A percentile compares a stretch with the other conserved stretches of the same genome.
Conservation (phyloP, 2,113 vertebrate species). For the Cnemophilus loriae region DNA sequence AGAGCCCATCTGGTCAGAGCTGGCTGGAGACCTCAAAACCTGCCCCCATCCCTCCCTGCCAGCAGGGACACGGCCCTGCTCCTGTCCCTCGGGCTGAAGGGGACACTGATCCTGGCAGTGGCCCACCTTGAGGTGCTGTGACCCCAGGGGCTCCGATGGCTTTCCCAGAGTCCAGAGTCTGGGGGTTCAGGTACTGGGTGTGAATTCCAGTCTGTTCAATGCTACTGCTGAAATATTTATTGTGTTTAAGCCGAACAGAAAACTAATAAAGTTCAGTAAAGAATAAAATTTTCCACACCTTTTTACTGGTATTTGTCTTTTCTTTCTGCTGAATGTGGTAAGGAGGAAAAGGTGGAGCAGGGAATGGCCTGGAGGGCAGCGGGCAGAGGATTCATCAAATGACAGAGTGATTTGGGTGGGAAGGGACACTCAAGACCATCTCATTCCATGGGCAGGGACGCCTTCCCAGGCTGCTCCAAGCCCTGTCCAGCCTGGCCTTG, state of each 20-base stretch:
- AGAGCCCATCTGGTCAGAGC: neutral
- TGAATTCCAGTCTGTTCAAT: slow-evolving; percentile 41
- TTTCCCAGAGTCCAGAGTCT: neutral
- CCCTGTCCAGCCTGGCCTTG: neutral
- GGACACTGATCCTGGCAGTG: neutral
- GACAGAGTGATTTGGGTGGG: neutral
- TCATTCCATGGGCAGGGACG: neutral
- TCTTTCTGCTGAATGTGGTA: neutral
- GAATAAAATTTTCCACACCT: slow-evolving; percentile 69
- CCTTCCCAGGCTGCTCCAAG: fast-evolving
- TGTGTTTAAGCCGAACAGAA: slow-evolving; percentile 58
- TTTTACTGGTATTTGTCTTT: slow-evolving; percentile 14
- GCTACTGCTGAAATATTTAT: slow-evolving; percentile 68
- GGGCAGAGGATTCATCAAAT: neutral
- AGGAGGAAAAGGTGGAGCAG: neutral
- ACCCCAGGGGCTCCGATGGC: neutral
- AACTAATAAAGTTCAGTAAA: neutral
- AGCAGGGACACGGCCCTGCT: neutral
- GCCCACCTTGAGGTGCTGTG: neutral
- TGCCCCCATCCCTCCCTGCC: neutral
- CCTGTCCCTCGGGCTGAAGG: neutral
- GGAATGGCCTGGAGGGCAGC: neutral
- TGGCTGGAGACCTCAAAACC: neutral
- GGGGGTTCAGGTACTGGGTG: slow-evolving; percentile 38
- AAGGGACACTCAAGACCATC: neutral